Evolutionary conservation across 1,140 invertebrate species (phyloP), one percentile per base, ranked within the genome.

Genomic region (Caenorhabditis inopinata): DNA sequence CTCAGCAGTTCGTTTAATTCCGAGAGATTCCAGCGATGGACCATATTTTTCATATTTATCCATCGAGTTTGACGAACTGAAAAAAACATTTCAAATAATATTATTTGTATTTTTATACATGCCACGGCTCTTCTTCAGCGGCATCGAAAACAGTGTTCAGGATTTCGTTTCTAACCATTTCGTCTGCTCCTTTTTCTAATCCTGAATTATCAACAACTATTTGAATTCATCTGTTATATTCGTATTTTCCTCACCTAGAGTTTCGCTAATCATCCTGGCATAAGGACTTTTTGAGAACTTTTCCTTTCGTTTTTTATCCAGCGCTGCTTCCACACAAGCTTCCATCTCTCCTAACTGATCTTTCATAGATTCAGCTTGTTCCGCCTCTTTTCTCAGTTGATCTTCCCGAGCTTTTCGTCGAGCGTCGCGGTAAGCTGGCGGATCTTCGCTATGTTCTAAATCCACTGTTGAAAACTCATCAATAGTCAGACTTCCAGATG

Each of bases 401-500:
- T 83, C 49, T 23, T 76, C 45, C 49, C 82, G 23, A 23, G 84
- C 81, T 47, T 80, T 77, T n/a, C 74, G 48, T 51, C 79, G 29
- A 21, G 80, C 79, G 85, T 88, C 87, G 38, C 83, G 82, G 74
- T 83, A 87, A 7, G 86, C 85, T 32, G 86, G 86, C 0, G 86
- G 86, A 81, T 87, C 86, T 79, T 88, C 87, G 35, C 78, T 79
- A 49, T 88, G 81, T 82, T 87, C 87, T 74, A 99, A 90, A 89
- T 99, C 96, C 5, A 98, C 94, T 0, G 92, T 94, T 93, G 97
- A 94, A 88, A 99, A 99, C 90, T 99, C 96, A 82, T 98, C 95
- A 7, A 97, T 90, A 0, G 96, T 97, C 25, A 99, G 90, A 74
- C 91, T 91, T 87, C 93, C 93, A 0, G 94, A 95, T 0, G 96